These are phyloP conservation scores for Lagodon rhomboides DNA, from an alignment of 2,797 vertebrate species.

Conservation along the genomic window DNA sequence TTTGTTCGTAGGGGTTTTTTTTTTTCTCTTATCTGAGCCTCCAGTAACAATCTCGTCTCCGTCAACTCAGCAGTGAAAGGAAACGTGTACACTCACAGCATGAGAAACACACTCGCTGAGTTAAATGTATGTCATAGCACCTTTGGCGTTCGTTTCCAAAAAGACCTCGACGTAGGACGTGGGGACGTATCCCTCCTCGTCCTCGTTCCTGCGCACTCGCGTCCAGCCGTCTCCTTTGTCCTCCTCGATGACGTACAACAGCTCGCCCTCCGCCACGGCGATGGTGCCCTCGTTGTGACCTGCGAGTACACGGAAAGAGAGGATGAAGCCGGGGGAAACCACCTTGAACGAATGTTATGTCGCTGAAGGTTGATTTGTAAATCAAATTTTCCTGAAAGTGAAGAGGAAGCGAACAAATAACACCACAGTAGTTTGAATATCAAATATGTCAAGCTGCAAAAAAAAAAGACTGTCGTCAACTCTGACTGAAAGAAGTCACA, in stretches of 20 bases:
- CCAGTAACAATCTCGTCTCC: slow-evolving; percentile 31
- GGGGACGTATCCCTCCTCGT: slow-evolving; percentile 99
- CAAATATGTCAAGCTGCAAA: background rate
- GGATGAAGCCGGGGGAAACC: background rate
- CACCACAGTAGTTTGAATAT: background rate
- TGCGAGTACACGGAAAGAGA: slow-evolving; percentile 56
- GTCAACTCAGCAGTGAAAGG: slow-evolving; percentile 18
- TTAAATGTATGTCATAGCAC: slow-evolving; percentile 99
- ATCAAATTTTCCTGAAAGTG: background rate
- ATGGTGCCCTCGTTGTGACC: slow-evolving; percentile 98
- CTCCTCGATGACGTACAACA: slow-evolving; percentile 97
- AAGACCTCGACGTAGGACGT: slow-evolving; percentile 98
- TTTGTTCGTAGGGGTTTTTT: background rate
- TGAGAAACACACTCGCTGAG: slow-evolving; percentile 39
- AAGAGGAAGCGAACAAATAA: slow-evolving; percentile 9
- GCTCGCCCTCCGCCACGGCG: slow-evolving; percentile 94
- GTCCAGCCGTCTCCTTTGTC: slow-evolving; percentile 99
- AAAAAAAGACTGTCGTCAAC: too few relatives aligned
- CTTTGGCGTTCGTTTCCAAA: slow-evolving; percentile 99
- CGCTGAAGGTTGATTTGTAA: background rate
- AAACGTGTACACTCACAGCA: slow-evolving; percentile 29
- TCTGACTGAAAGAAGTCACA: too few relatives aligned
- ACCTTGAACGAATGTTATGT: background rate
- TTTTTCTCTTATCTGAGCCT: slow-evolving; percentile 30
- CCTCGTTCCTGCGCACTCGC: slow-evolving; percentile 95